Evolutionary conservation across 2,113 vertebrate genomes (phyloP).

Genomic region (Holacanthus passer): DNA sequence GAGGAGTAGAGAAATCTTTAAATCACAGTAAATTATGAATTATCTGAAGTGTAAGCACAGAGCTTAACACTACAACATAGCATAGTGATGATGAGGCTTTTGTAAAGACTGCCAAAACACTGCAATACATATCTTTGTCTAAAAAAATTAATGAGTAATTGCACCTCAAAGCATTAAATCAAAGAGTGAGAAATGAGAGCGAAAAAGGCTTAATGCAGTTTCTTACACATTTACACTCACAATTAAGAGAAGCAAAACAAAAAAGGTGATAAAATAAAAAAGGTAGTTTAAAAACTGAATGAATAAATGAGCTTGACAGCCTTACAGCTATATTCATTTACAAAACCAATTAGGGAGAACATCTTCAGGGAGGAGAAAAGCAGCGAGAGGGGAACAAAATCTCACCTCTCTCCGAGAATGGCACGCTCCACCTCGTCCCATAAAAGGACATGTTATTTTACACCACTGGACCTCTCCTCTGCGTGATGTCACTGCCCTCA

Average conservation of each 20-base stretch:
- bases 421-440: constrained; percentile 73
- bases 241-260: not conserved
- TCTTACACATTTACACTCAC: not conserved
- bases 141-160: not conserved
- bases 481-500: constrained; percentile 76
- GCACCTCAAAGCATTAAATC: not conserved
- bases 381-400: constrained; percentile 23
- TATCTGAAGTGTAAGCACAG: not conserved
- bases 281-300: not conserved
- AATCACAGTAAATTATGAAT: constrained; percentile 15
- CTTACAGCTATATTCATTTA: not conserved
- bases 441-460: constrained; percentile 90
- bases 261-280: not conserved
- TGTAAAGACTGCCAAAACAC: not conserved
- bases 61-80: not conserved
- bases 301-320: not conserved
- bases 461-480: constrained; percentile 80
- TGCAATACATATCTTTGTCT: not conserved
- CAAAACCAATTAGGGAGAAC: constrained; percentile 6
- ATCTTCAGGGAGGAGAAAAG: constrained; percentile 10
- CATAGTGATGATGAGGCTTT: not conserved
- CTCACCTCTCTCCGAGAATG: constrained; percentile 74
- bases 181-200: not conserved
- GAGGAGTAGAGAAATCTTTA: constrained; percentile 10
- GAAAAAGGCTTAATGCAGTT: not conserved